Percentiles rank a stretch among this genome's conserved stretches.
Conservation (phyloP, 2,888 invertebrate genomes). For the Dasypogon diadema region DNA sequence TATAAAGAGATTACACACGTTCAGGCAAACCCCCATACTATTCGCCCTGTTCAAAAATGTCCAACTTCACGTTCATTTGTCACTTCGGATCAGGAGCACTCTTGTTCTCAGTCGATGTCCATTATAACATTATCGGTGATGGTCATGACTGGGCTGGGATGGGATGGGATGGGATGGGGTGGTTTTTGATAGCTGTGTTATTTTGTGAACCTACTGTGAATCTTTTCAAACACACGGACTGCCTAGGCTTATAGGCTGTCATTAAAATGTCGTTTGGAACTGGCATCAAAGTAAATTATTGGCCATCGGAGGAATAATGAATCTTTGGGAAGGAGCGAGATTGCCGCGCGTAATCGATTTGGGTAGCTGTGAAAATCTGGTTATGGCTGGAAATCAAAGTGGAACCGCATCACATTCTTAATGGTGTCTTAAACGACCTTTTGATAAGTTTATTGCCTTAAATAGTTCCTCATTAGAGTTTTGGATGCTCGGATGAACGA, state of each 20-base stretch:
- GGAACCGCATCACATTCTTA: conserved; percentile 16
- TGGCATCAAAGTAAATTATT: conserved; percentile 40
- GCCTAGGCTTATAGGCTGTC: not conserved
- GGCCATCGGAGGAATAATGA: conserved; percentile 23
- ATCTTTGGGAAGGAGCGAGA: not conserved
- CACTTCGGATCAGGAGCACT: not conserved
- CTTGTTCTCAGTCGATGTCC: not conserved
- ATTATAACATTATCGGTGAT: no score
- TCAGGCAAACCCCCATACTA: conserved; percentile 12
- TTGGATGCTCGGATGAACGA: no score
- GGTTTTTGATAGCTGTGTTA: conserved; percentile 13
- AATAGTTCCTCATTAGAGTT: conserved; percentile 23
- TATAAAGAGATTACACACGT: conserved; percentile 4
- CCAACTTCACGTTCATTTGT: not conserved
- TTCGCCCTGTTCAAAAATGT: not conserved
- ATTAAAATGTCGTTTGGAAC: conserved; percentile 39
- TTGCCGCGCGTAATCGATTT: conserved; percentile 35
- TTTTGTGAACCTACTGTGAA: not conserved
- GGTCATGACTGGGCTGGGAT: not conserved
- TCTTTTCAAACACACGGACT: conserved; percentile 12
- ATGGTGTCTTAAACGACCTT: conserved; percentile 26
- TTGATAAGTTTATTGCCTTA: conserved; percentile 39
- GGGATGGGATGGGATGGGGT: not conserved
- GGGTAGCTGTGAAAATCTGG: conserved; percentile 43
- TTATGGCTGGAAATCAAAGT: conserved; percentile 35